These are phyloP conservation scores for Tiphia femorata DNA, from an alignment of 2,888 invertebrate genomes.

Conservation along the genomic window DNA sequence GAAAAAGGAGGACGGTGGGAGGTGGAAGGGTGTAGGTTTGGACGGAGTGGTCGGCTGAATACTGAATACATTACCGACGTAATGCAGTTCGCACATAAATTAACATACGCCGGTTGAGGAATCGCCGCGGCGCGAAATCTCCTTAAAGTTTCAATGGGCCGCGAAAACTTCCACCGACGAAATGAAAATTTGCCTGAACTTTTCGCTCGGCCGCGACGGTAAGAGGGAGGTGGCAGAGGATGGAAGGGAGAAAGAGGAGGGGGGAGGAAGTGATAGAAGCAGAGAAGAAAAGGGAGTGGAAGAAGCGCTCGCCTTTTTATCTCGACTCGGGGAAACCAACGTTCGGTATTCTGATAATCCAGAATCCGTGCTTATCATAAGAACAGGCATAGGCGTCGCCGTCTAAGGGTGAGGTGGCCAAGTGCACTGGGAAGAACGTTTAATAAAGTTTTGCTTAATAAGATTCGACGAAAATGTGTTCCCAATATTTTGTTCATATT, in stretches of 20 bases:
- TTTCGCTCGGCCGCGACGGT: neutral
- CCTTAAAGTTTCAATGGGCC: conserved; percentile 48
- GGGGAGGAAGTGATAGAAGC: neutral
- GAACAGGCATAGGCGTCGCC: neutral
- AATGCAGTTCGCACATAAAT: conserved; percentile 52
- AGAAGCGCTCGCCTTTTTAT: neutral
- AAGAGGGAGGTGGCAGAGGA: neutral
- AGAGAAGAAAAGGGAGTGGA: neutral
- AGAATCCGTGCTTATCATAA: neutral
- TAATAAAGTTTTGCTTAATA: no score
- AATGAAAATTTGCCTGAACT: conserved; percentile 45
- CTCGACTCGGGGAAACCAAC: neutral
- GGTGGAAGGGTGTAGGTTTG: no score
- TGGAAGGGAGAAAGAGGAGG: neutral
- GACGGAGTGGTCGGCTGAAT: no score
- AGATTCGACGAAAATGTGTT: no score
- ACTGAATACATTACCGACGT: conserved; percentile 44
- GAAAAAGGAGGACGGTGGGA: no score
- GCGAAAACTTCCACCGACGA: conserved; percentile 43
- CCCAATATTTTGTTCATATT: no score
- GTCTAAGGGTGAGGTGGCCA: no score
- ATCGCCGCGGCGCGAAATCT: conserved; percentile 37
- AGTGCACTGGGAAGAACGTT: no score
- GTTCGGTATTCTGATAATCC: neutral
- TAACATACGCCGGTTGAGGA: conserved; percentile 44